Base-by-base conservation (phyloP, 1,140 invertebrate genomes). In the Trypoxylus dichotomus region DNA sequence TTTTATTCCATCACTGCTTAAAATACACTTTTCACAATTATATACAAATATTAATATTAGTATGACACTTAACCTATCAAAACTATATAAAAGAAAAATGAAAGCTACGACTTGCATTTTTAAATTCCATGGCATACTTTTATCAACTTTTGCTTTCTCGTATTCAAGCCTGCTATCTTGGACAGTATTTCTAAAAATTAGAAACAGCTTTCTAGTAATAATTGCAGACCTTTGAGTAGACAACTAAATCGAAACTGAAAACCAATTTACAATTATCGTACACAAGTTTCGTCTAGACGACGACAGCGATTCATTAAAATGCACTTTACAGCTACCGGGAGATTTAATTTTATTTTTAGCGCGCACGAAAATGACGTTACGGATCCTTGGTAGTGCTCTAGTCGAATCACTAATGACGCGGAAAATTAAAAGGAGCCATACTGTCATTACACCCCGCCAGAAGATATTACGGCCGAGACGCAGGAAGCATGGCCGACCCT, bases 361-460 rank as follows among this genome's bases (percentile, higher is more conserved):
- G 21, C 25, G 60, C 21, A 7, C 60, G 60, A 19, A 63, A 25
- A 3, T 63, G 2, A 6, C n/a, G 24, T 24, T 63, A 63, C 21
- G 21, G 60, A 63, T 63, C 19, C 19, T 27, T 19, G 60, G 3
- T 24, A 63, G 60, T 27, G 60, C 60, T 19, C 13, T 47, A 13
- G 25, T 63, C 60, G 60, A 63, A 63, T 63, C 24, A 63, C 60
- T 63, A 63, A 63, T 63, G 60, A 63, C n/a, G 60, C 60, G 60
- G 60, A 63, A 63, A 63, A 63, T 63, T 63, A 63, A 63, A 63
- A 63, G 60, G 60, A 63, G 21, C 60, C 60, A 63, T 63, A 63
- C 24, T 63, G 60, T 24, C 60, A 27, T 63, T 63, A 63, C 60
- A 21, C 10, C 21, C 19, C 19, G 60, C 24, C 60, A 27, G 60